Conservation (phyloP, 2,888 invertebrate species). For the Xanthorhoe spadicearia region DNA sequence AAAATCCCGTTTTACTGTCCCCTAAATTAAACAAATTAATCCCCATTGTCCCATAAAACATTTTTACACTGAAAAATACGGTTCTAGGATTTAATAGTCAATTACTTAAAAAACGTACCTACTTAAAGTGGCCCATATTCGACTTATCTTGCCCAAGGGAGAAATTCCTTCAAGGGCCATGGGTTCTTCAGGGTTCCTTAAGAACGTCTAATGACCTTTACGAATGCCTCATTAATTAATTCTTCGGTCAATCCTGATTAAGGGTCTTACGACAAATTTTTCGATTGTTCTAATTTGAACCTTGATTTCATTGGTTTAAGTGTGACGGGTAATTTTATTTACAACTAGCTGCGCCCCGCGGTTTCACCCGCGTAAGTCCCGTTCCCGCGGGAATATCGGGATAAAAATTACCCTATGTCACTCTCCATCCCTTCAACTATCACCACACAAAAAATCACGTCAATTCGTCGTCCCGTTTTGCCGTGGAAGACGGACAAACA, state of each 20-base stretch:
- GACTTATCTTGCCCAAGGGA: constrained; percentile 53
- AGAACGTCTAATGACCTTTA: constrained; percentile 56
- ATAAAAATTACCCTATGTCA: too few species aligned
- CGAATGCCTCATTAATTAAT: constrained; percentile 70
- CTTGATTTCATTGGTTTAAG: background rate
- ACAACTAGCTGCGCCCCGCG: too few species aligned
- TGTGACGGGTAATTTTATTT: too few species aligned
- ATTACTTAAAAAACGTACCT: constrained; percentile 60
- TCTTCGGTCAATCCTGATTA: constrained; percentile 64
- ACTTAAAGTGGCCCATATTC: constrained; percentile 53
- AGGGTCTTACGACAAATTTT: constrained; percentile 36
- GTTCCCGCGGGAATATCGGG: too few species aligned
- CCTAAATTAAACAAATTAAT: constrained; percentile 17
- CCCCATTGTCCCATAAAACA: constrained; percentile 22
- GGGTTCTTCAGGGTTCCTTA: constrained; percentile 39
- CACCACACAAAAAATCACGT: too few species aligned
- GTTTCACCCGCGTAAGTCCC: too few species aligned
- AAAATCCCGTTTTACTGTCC: constrained; percentile 2
- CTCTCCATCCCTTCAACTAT: too few species aligned
- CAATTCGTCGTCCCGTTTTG: too few species aligned
- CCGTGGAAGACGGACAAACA: too few species aligned
- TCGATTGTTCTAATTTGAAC: background rate
- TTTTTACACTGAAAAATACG: constrained; percentile 30
- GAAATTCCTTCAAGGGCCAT: constrained; percentile 53
- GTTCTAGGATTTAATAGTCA: constrained; percentile 53